These are phyloP conservation scores for Agrypnia vestita DNA, from an alignment of 1,140 invertebrate genomes.

Conservation along the genomic window DNA sequence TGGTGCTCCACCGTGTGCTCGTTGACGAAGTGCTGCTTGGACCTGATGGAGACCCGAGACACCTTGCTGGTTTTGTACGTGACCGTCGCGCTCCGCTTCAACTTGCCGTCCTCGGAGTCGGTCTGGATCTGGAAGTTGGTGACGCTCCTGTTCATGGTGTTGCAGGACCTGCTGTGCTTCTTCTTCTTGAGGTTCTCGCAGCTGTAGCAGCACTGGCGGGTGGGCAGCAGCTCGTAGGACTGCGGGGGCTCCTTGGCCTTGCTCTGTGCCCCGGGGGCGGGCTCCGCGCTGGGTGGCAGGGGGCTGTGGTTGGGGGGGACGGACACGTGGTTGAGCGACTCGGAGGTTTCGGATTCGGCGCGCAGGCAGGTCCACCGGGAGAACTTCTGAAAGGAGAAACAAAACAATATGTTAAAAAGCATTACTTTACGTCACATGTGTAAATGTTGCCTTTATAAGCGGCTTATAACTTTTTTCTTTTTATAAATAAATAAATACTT, in stretches of 20 bases:
- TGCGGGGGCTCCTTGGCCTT: conserved; percentile 49
- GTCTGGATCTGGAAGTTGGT: conserved; percentile 56
- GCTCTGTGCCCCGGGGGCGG: background rate
- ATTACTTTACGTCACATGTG: too few species aligned
- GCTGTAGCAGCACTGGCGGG: conserved; percentile 53
- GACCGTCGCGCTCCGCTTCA: conserved; percentile 56
- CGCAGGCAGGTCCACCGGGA: conserved; percentile 67
- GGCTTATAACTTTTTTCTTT: too few species aligned
- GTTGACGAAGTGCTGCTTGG: conserved; percentile 51
- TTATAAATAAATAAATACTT: too few species aligned
- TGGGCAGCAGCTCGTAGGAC: conserved; percentile 50
- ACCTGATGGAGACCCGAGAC: conserved; percentile 53
- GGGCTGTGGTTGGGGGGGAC: conserved; percentile 22
- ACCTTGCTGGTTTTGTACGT: conserved; percentile 56
- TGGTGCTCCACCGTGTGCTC: conserved; percentile 68
- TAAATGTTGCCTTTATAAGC: too few species aligned
- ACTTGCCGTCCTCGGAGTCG: conserved; percentile 35
- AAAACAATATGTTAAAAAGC: too few species aligned
- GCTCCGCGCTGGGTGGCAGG: background rate
- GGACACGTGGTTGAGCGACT: conserved; percentile 44
- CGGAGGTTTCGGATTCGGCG: conserved; percentile 63
- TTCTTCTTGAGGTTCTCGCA: conserved; percentile 56
- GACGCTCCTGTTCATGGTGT: conserved; percentile 42
- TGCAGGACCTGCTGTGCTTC: conserved; percentile 31
- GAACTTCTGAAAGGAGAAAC: conserved; percentile 70